Evolutionary conservation across 2,888 invertebrate species (phyloP).

Genomic region (Spisula solida): DNA sequence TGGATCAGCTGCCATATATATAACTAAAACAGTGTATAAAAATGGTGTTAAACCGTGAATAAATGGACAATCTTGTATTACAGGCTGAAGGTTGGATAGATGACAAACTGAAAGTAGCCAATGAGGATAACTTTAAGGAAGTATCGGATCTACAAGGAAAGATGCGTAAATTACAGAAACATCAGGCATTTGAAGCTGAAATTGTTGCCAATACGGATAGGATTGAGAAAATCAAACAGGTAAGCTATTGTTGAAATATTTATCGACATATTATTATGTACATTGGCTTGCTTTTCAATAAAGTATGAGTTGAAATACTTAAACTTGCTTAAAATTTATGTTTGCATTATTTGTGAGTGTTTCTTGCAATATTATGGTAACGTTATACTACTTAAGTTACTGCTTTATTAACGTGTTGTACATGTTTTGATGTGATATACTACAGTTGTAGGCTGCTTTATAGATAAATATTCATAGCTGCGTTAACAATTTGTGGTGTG

Average conservation of each 20-base stretch:
- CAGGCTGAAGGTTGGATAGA: slow-evolving; percentile 95
- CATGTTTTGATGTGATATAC: background rate
- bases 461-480: background rate
- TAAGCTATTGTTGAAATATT: slow-evolving; percentile 47
- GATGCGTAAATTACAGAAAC: slow-evolving; percentile 90
- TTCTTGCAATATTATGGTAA: too few relatives aligned
- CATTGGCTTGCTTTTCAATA: too few relatives aligned
- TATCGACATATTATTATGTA: too few relatives aligned
- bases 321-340: too few relatives aligned
- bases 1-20: too few relatives aligned
- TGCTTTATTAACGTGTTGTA: too few relatives aligned
- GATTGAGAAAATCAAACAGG: slow-evolving; percentile 93
- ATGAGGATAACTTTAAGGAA: slow-evolving; percentile 93
- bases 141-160: slow-evolving; percentile 96
- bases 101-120: slow-evolving; percentile 95
- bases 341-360: too few relatives aligned
- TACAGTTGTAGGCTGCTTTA: background rate
- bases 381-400: too few relatives aligned
- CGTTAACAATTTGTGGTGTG: slow-evolving; percentile 4
- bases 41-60: too few relatives aligned
- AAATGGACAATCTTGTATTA: slow-evolving; percentile 16
- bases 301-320: too few relatives aligned
- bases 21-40: too few relatives aligned
- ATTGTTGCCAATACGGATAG: slow-evolving; percentile 91
- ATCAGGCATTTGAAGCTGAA: slow-evolving; percentile 89